phyloP scores from a whole-genome alignment of 2,888 invertebrate genomes.

The Phaonia tiefii region DNA sequence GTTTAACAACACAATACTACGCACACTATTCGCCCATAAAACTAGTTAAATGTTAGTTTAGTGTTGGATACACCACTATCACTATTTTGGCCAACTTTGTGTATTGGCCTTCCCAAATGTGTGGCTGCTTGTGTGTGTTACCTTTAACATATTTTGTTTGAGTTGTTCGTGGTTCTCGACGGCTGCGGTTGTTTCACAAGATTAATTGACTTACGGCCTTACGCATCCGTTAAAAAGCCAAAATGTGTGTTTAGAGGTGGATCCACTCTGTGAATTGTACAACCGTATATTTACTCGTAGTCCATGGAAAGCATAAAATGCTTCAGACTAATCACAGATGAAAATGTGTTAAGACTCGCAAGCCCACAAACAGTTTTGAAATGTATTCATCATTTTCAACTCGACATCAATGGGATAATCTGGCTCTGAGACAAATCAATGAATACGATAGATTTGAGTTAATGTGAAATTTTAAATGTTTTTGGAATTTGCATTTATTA shows the following conservation, averaged over 20 bases:
- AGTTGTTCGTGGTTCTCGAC: constrained; percentile 30
- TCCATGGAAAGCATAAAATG: not conserved
- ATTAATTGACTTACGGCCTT: constrained; percentile 66
- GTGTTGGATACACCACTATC: too few relatives aligned
- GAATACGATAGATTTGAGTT: too few relatives aligned
- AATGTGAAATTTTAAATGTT: too few relatives aligned
- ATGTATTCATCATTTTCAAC: constrained; percentile 23
- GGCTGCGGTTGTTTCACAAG: constrained; percentile 58
- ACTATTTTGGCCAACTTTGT: not conserved
- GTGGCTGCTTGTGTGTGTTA: not conserved
- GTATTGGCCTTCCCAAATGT: too few relatives aligned
- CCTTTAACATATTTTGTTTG: constrained; percentile 23
- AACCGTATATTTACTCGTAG: constrained; percentile 12
- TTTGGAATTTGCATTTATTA: too few relatives aligned
- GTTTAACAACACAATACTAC: constrained; percentile 8
- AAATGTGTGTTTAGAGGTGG: constrained; percentile 32
- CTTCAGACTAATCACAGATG: not conserved
- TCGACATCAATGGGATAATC: too few relatives aligned
- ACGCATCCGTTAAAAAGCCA: constrained; percentile 55
- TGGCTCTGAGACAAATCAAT: too few relatives aligned
- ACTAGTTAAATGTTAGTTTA: not conserved
- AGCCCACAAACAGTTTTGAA: constrained; percentile 45
- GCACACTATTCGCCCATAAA: not conserved
- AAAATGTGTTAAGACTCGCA: constrained; percentile 43
- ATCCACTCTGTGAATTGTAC: not conserved